Conservation (phyloP, 2,113 vertebrate genomes). For the Spermophilus dauricus region DNA sequence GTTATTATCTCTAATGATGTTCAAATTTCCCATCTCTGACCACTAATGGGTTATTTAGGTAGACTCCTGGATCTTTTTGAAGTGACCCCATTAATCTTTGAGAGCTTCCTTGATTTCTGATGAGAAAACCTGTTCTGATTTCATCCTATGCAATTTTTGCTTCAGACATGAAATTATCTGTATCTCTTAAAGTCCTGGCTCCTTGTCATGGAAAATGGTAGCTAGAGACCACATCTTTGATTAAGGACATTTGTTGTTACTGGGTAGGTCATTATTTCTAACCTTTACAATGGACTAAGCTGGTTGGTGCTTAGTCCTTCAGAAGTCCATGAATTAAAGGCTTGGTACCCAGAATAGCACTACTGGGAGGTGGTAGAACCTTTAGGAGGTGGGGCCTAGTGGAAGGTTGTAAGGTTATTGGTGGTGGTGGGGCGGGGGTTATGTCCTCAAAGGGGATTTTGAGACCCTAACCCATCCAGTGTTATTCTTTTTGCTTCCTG, state of each 20-base stretch:
- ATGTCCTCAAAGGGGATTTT: background rate
- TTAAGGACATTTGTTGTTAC: background rate
- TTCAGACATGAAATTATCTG: background rate
- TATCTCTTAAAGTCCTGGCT: constrained; percentile 8
- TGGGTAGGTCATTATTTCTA: background rate
- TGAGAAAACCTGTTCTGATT: background rate
- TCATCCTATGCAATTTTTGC: constrained; percentile 19
- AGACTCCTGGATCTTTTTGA: background rate
- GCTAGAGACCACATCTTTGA: background rate
- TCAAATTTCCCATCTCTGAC: background rate
- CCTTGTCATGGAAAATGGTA: background rate
- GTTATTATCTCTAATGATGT: background rate
- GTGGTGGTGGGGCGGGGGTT: background rate
- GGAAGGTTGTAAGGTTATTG: background rate
- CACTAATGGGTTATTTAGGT: background rate
- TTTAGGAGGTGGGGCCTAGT: background rate
- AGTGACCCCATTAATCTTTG: background rate
- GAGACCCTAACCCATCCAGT: background rate
- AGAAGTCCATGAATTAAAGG: background rate
- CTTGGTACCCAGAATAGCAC: background rate
- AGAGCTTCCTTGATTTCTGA: background rate
- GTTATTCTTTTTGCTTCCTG: background rate
- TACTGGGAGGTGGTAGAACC: background rate
- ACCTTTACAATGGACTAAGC: background rate
- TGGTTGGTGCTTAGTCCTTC: background rate